Evolutionary conservation across 2,797 vertebrate species (phyloP).

Genomic region (Poeciliopsis paucimaculata): DNA sequence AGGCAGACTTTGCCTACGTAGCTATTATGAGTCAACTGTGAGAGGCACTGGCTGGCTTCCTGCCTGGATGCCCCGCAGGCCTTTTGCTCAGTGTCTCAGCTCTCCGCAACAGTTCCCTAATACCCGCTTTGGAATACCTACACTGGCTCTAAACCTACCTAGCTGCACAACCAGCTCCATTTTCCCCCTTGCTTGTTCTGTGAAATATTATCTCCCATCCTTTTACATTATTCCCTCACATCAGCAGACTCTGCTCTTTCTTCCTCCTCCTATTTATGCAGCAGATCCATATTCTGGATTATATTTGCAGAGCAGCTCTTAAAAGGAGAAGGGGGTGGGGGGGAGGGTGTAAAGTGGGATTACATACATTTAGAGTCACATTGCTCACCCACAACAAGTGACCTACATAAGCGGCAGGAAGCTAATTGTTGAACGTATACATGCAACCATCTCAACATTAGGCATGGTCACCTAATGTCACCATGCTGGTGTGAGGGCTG

Average conservation of each 20-base stretch:
- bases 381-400: slow-evolving; percentile 57
- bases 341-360: slow-evolving; percentile 40
- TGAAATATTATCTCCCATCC: slow-evolving; percentile 15
- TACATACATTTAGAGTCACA: slow-evolving; percentile 59
- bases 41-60: slow-evolving; percentile 53
- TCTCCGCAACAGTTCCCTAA: slow-evolving; percentile 62
- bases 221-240: slow-evolving; percentile 7
- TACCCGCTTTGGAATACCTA: slow-evolving; percentile 40
- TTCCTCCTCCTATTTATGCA: slow-evolving; percentile 41
- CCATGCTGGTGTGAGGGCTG: slow-evolving; percentile 4
- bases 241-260: slow-evolving; percentile 8
- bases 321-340: slow-evolving; percentile 13
- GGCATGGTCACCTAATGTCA: slow-evolving; percentile 9
- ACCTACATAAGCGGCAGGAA: slow-evolving; percentile 65
- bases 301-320: slow-evolving; percentile 51
- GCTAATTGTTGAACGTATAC: slow-evolving; percentile 43
- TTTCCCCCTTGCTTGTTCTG: not conserved
- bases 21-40: slow-evolving; percentile 57
- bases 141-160: slow-evolving; percentile 17
- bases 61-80: slow-evolving; percentile 63
- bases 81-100: slow-evolving; percentile 63
- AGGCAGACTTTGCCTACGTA: slow-evolving; percentile 42
- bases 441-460: slow-evolving; percentile 18
- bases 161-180: slow-evolving; percentile 18
- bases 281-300: slow-evolving; percentile 66